These are phyloP conservation scores for Pterostichus niger DNA, from an alignment of 2,888 invertebrate genomes.

Conservation along the genomic window DNA sequence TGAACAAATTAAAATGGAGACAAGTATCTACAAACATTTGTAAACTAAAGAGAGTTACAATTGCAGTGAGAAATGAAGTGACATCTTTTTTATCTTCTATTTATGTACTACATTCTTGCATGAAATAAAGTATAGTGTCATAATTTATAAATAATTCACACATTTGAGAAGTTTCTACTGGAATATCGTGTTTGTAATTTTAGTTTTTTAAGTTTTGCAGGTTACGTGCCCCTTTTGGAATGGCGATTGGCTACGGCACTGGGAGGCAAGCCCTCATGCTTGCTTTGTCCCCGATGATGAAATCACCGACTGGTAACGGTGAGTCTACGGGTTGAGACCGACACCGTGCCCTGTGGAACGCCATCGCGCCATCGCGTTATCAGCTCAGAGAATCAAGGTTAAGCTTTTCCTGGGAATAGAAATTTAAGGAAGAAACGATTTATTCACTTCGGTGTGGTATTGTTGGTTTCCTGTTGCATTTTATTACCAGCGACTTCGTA, in stretches of 20 bases:
- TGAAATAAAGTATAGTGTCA: too few relatives aligned
- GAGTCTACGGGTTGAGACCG: neutral
- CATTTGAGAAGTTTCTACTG: too few relatives aligned
- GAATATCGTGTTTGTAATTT: constrained; percentile 17
- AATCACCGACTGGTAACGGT: neutral
- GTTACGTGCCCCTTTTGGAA: constrained; percentile 12
- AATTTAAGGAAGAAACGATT: constrained; percentile 47
- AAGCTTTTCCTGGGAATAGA: constrained; percentile 47
- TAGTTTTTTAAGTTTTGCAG: constrained; percentile 4
- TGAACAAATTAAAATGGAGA: too few relatives aligned
- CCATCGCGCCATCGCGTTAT: constrained; percentile 30
- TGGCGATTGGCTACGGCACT: constrained; percentile 4
- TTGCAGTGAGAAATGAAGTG: too few relatives aligned
- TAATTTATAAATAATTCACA: too few relatives aligned
- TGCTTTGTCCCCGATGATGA: constrained; percentile 13
- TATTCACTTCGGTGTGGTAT: constrained; percentile 23
- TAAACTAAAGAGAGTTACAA: too few relatives aligned
- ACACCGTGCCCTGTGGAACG: constrained; percentile 10
- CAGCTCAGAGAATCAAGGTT: constrained; percentile 35
- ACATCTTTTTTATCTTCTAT: too few relatives aligned
- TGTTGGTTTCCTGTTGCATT: constrained; percentile 50
- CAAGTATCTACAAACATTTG: too few relatives aligned
- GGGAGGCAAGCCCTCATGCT: neutral
- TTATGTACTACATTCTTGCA: too few relatives aligned
- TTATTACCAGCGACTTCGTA: constrained; percentile 11